Base-by-base conservation (phyloP, 2,113 vertebrate species). In the Lates calcarifer region DNA sequence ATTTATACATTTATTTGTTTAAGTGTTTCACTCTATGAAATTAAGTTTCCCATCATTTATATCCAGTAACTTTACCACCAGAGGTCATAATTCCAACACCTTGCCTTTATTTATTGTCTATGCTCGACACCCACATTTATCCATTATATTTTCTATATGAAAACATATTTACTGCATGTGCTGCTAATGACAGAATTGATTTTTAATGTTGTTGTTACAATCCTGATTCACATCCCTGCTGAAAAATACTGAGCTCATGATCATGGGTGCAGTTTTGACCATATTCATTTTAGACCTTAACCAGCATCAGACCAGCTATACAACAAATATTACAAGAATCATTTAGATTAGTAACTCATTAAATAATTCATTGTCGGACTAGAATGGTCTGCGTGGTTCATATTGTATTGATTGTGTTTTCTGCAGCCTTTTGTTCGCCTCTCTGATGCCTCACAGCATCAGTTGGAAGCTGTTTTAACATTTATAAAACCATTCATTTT, bases 201-300 rank as follows among this genome's bases (percentile, higher is more conserved):
- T n/a, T n/a, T n/a, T n/a, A n/a, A n/a, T n/a, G n/a, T n/a, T n/a
- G n/a, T 39, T 3, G 57, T 72, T 37, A 55, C 17, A 41, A 20
- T n/a, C 37, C 14, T 60, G 3, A 58, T 79, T 77, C 51, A 39
- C 3, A 73, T 49, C 33, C 29, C 26, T 62, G 45, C 45, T 72
- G 43, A 45, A 73, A 47, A 69, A 70, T 29, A 26, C 13, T 18
- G 9, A 47, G 1, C 5, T 81, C 13, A 39, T 17, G 51, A 39
- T 55, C n/a, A 55, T n/a, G n/a, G 41, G 15, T 58, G 20, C 41
- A 45, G 29, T 49, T 63, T 67, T 53, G 13, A 31, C 14, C 5
- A 45, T 20, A 65, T 60, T 60, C 12, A 55, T 33, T 66, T 11
- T 26, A 64, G 41, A 60, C 28, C 33, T 51, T 18, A 37, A 39